phyloP scores from a whole-genome alignment of 2,797 vertebrate genomes.

The Stomatorhinus walkeri region DNA sequence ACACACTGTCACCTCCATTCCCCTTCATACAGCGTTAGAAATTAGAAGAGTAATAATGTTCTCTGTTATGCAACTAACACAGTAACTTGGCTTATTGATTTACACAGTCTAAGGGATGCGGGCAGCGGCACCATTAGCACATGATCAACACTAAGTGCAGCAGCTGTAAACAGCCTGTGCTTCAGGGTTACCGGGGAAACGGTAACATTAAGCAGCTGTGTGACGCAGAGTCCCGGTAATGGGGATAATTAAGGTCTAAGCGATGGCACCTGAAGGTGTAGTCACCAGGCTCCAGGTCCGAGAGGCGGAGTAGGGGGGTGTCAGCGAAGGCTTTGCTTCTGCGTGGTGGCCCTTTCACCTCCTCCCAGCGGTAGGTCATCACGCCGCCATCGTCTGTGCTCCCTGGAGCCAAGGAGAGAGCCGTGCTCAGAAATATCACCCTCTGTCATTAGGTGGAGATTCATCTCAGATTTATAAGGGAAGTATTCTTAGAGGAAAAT shows the following conservation, averaged over 20 bases:
- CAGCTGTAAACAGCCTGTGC: background rate
- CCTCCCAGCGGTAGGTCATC: slow-evolving; percentile 67
- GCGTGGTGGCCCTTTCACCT: slow-evolving; percentile 57
- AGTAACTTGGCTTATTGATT: background rate
- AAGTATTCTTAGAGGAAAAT: background rate
- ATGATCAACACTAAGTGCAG: background rate
- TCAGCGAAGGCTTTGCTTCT: slow-evolving; percentile 52
- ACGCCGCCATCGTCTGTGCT: slow-evolving; percentile 63
- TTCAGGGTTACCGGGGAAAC: background rate
- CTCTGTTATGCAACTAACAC: background rate
- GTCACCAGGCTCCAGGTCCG: slow-evolving; percentile 60
- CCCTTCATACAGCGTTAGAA: background rate
- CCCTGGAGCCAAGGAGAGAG: slow-evolving; percentile 44
- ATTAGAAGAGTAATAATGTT: background rate
- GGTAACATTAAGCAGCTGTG: background rate
- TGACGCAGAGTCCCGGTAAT: background rate
- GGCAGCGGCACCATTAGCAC: background rate
- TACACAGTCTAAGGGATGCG: background rate
- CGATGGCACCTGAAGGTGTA: slow-evolving; percentile 64
- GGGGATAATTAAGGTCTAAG: background rate
- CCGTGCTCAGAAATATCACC: background rate
- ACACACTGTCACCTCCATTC: background rate
- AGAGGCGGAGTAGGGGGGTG: slow-evolving; percentile 53
- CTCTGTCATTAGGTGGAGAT: background rate
- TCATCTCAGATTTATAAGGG: background rate